Evolutionary conservation across 35 echinoderm and acorn worm species (phyloP), one percentile per base, ranked within the genome.

Genomic region (Heliocidaris tuberculata): DNA sequence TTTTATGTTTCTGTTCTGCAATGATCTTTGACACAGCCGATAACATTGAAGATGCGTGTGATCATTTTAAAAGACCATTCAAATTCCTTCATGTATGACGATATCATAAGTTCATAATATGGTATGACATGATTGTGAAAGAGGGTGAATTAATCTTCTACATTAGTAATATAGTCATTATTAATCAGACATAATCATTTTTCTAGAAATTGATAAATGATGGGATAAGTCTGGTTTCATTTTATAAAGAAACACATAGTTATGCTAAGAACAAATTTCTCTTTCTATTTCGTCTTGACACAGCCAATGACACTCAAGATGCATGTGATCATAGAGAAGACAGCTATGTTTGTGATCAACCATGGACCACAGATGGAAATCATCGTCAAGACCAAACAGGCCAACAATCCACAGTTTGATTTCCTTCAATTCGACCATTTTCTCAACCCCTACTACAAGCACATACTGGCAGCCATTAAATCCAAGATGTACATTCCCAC

Each of bases 391-490:
- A 95, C 98, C 1, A 96, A 96, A 47, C 98, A 99, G 93, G 94
- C 97, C 70, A 97, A 97, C 85, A 99, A 99, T 94, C 97, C 98
- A 15, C 98, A 99, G 94, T 99, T 99, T 96, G 95, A 95, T 71
- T 99, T 99, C 94, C 86, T 99, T 27, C 95, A 97, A 32, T 99
- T 96, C 96, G 98, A 99, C 90, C 98, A 99, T 92, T 99, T 97
- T 92, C 95, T 99, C 71, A 99, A 99, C 86, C 97, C 97, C 31
- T 99, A 99, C 96, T 99, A 99, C 95, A 99, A 95, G 35, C 98
- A 99, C 78, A 16, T 99, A 11, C 49, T 97, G 9, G 96, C 96
- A 47, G 94, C 49, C 65, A 97, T 99, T 86, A 97, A 99, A 85
- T 94, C 95, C 24, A 96, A 96, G 31, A 96, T 52, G 35, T 99